Percentiles rank a stretch among this genome's conserved stretches.
phyloP scores from a whole-genome alignment of 2,113 vertebrate genomes.

The Indri indri region DNA sequence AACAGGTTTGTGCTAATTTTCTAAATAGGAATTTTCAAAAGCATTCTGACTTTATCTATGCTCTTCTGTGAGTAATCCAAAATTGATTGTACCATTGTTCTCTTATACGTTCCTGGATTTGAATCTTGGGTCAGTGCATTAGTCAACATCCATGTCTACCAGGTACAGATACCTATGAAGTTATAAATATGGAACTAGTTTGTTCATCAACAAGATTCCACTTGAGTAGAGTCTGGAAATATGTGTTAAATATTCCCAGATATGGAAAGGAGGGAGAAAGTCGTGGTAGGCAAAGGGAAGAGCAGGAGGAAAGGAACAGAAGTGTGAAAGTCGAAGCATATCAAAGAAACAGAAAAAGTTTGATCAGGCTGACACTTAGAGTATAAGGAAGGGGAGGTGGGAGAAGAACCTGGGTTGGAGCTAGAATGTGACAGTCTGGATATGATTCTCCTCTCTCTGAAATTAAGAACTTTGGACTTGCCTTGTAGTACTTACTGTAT shows the following conservation, averaged over 20 bases:
- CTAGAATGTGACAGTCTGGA: not conserved
- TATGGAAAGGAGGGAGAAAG: not conserved
- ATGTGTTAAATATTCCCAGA: not conserved
- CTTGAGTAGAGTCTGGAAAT: not conserved
- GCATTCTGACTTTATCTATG: not conserved
- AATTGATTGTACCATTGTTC: not conserved
- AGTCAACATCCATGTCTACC: not conserved
- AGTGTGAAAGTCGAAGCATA: not conserved
- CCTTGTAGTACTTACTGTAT: not conserved
- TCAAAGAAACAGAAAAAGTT: not conserved
- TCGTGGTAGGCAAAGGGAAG: not conserved
- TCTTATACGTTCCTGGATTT: not conserved
- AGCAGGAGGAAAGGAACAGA: not conserved
- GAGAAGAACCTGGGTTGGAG: not conserved
- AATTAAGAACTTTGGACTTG: not conserved
- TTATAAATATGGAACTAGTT: not conserved
- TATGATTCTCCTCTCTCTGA: conserved; percentile 18
- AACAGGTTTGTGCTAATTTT: not conserved
- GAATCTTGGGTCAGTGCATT: not conserved
- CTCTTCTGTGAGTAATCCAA: not conserved
- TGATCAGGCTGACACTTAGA: not conserved
- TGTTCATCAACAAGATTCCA: not conserved
- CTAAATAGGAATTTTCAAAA: not conserved
- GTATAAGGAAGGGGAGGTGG: not conserved
- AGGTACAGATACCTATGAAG: not conserved